Conservation (phyloP, 1,140 invertebrate genomes). For the Drosophila miranda region DNA sequence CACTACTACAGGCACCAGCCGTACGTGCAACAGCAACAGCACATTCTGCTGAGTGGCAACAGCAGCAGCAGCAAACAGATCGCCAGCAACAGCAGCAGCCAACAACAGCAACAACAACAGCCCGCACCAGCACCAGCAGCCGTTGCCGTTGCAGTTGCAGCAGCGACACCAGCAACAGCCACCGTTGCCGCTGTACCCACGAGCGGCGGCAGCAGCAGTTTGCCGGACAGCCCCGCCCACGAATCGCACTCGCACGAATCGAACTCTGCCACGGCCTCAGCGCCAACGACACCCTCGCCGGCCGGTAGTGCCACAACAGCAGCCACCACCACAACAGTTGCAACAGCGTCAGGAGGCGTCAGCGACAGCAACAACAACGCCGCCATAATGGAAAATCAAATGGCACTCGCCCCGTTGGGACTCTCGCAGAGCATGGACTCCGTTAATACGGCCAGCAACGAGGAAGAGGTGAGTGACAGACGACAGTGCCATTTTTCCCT, state of each 20-base stretch:
- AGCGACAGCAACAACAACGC: slow-evolving; percentile 50
- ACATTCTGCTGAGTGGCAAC: slow-evolving; percentile 52
- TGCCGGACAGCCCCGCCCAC: slow-evolving; percentile 68
- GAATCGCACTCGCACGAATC: slow-evolving; percentile 71
- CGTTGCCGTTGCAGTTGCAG: slow-evolving; percentile 25
- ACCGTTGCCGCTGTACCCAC: slow-evolving; percentile 52
- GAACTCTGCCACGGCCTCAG: slow-evolving; percentile 69
- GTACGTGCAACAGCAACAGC: slow-evolving; percentile 39
- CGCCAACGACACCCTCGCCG: slow-evolving; percentile 77
- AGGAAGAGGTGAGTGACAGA: slow-evolving; percentile 91
- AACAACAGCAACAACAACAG: slow-evolving; percentile 33
- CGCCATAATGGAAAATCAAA: slow-evolving; percentile 81
- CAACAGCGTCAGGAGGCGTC: slow-evolving; percentile 2
- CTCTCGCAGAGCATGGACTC: slow-evolving; percentile 94
- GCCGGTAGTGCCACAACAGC: slow-evolving; percentile 52
- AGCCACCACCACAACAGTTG: slow-evolving; percentile 16
- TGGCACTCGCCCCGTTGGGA: slow-evolving; percentile 82
- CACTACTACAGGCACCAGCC: slow-evolving; percentile 66
- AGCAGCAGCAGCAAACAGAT: slow-evolving; percentile 44
- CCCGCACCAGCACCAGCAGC: slow-evolving; percentile 20
- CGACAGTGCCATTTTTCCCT: background rate
- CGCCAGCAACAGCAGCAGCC: slow-evolving; percentile 31
- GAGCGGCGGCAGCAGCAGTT: slow-evolving; percentile 52
- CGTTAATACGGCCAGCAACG: slow-evolving; percentile 94
- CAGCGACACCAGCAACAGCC: slow-evolving; percentile 41